Percentiles rank a stretch among this genome's conserved stretches.
Evolutionary conservation across 2,888 invertebrate genomes (phyloP).

Genomic region (Stenichneumon culpator): DNA sequence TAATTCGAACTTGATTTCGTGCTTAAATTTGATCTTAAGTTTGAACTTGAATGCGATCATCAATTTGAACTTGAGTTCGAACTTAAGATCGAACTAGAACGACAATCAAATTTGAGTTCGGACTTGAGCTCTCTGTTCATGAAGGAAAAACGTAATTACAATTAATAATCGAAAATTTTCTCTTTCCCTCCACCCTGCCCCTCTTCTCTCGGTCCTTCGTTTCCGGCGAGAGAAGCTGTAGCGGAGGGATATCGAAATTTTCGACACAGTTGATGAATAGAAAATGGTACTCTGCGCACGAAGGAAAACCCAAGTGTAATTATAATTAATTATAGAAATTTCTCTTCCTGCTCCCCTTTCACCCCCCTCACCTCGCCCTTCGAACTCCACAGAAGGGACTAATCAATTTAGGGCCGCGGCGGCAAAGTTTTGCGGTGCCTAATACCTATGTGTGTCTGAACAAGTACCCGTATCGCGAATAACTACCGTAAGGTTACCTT

Average conservation of each 20-base stretch:
- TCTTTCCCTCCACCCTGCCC: background rate
- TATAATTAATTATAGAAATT: background rate
- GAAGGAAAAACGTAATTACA: background rate
- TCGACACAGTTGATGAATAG: background rate
- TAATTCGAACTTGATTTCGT: no score
- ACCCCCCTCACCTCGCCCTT: no score
- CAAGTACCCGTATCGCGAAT: background rate
- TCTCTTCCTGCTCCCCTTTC: no score
- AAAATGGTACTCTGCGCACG: background rate
- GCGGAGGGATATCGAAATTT: background rate
- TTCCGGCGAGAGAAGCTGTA: background rate
- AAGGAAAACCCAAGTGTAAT: background rate
- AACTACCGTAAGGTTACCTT: background rate
- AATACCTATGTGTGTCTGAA: background rate
- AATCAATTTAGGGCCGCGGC: background rate
- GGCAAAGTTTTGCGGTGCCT: background rate
- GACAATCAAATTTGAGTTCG: no score
- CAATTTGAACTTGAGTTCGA: no score
- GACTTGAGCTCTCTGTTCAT: background rate
- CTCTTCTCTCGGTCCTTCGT: background rate
- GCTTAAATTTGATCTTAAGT: no score
- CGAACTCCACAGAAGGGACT: background rate
- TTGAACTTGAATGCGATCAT: no score
- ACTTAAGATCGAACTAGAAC: no score
- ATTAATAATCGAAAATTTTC: no score